Conservation (phyloP, 2,797 vertebrate genomes). For the Phoxinus dragarum region DNA sequence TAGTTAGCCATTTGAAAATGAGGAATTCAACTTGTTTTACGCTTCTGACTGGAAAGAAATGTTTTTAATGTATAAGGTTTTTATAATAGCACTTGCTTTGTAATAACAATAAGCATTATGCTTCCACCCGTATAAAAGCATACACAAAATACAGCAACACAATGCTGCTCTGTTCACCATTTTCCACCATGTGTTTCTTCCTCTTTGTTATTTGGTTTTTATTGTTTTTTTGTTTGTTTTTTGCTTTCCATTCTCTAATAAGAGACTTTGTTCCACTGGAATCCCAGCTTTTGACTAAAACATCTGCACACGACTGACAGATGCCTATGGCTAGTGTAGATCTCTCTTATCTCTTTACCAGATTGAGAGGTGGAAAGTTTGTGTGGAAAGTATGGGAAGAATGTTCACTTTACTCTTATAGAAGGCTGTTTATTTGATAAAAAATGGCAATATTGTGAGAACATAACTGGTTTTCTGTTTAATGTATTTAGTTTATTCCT, state of each 20-base stretch:
- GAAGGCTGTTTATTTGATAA: neutral
- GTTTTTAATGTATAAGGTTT: slow-evolving; percentile 10
- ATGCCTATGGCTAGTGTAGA: slow-evolving; percentile 13
- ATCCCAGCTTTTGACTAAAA: slow-evolving; percentile 22
- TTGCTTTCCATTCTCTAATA: slow-evolving; percentile 47
- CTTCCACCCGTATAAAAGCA: neutral
- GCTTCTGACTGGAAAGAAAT: neutral
- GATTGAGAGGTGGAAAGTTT: slow-evolving; percentile 25
- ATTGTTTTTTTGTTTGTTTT: slow-evolving; percentile 54
- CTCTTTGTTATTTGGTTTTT: slow-evolving; percentile 54
- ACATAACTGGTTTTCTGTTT: neutral
- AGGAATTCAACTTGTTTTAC: neutral
- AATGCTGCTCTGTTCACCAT: slow-evolving; percentile 31
- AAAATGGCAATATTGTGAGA: neutral
- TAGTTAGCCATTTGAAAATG: neutral
- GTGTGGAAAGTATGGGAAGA: slow-evolving; percentile 10
- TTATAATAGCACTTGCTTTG: slow-evolving; percentile 23
- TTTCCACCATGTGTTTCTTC: slow-evolving; percentile 52
- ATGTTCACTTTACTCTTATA: neutral
- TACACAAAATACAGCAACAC: neutral
- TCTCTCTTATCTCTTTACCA: slow-evolving; percentile 36
- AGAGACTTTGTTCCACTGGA: slow-evolving; percentile 42
- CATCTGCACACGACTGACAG: slow-evolving; percentile 34
- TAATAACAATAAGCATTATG: neutral
- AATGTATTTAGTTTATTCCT: neutral